These are phyloP conservation scores for Melanostigma gelatinosum DNA, from an alignment of 2,113 vertebrate species.

Conservation along the genomic window DNA sequence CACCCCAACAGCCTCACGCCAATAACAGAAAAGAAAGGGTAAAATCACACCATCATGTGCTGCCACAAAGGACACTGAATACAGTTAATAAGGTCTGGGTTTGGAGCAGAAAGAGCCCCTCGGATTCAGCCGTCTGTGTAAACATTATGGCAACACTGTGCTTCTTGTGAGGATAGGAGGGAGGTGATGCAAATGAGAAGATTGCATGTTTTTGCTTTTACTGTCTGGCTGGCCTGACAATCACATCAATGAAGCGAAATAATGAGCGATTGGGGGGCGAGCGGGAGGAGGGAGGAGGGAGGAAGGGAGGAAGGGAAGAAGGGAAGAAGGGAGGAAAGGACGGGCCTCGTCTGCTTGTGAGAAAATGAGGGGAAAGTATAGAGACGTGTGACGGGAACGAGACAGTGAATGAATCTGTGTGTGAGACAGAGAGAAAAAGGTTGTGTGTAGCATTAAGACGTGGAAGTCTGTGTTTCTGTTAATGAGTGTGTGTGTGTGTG, in stretches of 20 bases:
- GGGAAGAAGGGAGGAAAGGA: constrained; percentile 18
- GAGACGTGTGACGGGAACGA: constrained; percentile 34
- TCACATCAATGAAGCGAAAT: constrained; percentile 75
- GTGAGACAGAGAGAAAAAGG: constrained; percentile 10
- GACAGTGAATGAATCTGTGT: constrained; percentile 19
- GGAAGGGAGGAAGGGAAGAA: constrained; percentile 6
- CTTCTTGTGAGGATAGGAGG: constrained; percentile 12
- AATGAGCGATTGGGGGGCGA: constrained; percentile 63
- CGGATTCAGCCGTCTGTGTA: constrained; percentile 9
- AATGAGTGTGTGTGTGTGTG: constrained; percentile 37
- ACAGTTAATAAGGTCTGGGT: constrained; percentile 13
- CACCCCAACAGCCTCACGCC: constrained; percentile 41
- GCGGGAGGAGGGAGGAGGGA: not conserved
- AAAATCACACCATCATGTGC: constrained; percentile 62
- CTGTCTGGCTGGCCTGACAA: constrained; percentile 69
- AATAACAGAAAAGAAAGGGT: constrained; percentile 54
- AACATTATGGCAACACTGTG: constrained; percentile 34
- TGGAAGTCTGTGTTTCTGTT: constrained; percentile 23
- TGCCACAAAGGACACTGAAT: constrained; percentile 46
- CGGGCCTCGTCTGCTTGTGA: constrained; percentile 28
- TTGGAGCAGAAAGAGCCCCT: constrained; percentile 9
- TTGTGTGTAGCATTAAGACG: constrained; percentile 39
- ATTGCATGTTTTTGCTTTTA: constrained; percentile 66
- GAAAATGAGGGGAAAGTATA: constrained; percentile 41
- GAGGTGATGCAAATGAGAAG: constrained; percentile 61